Base-by-base conservation (phyloP, 2,113 vertebrate species). In the Malurus melanocephalus region DNA sequence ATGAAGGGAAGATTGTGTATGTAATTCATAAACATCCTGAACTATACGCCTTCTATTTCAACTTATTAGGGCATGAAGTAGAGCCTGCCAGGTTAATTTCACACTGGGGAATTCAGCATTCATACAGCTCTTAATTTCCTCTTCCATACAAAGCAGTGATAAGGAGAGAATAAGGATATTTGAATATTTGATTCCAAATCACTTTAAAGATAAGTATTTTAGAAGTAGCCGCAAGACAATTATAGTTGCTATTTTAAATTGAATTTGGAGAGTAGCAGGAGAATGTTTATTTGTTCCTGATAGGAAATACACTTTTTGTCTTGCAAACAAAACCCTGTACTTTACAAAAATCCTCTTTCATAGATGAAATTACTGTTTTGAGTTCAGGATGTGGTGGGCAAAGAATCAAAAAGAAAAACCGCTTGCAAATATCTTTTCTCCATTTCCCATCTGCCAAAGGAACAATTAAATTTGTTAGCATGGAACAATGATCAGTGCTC, bases 11-110 rank as follows among this genome's bases (percentile, higher is more conserved):
- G 77, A 46, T 46, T 95, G 77, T 88, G 80, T 94, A 88, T 72
- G 42, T 88, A 93, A 95, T 88, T 95, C 80, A 90, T 90, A 95
- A 94, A 92, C 89, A 92, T 88, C 76, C 73, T 91, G 91, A 88
- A 92, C 80, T 89, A 49, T 85, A 84, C 0, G 68, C 91, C 89
- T 92, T 94, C 89, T 91, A 88, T 95, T 93, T 91, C 82, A 80
- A 77, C 33, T 94, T 95, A 91, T 85, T 95, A 92, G 93, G 91
- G 93, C 93, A 92, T 96, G 91, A 94, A 95, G 93, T 65, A 80
- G 89, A 85, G 82, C 82, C 87, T 96, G 87, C 79, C 52, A 91
- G 89, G 87, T 94, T 95, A 83, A 89, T 91, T 89, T 95, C 73
- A 74, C 88, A 61, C 57, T 91, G 61, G 56, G 52, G 90, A 89